Evolutionary conservation across 2,888 invertebrate genomes (phyloP), one percentile per base, ranked within the genome.

Genomic region (Lasioglossum lativentre): DNA sequence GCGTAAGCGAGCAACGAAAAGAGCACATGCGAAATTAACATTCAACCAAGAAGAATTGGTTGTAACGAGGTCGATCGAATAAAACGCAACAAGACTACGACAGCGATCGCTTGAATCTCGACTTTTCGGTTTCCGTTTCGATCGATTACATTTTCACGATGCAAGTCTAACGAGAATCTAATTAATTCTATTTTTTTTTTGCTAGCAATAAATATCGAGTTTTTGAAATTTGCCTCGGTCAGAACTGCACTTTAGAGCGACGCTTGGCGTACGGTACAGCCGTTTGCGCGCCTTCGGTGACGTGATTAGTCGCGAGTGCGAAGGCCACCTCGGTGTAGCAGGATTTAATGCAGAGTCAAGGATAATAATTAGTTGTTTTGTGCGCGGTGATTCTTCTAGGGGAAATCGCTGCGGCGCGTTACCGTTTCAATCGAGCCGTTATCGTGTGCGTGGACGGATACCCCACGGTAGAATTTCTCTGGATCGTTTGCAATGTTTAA

Each of bases 301-400:
- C 86, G 89, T 83, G 88, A 90, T 72, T 59, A n/a, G 66, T 63
- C 77, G 71, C 66, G 84, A 56, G 40, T 59, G 66, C 80, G 88
- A 86, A 82, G 83, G 84, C 81, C 80, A 19, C 47, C 34, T 30
- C 74, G 80, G 84, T 82, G 30, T 71, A 88, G 80, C 82, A 79
- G 75, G 86, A 90, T 90, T 90, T 88, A 90, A 90, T 89, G 81
- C 80, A 86, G 86, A 88, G 88, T 90, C 90, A 88, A 90, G 86
- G 89, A 86, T 87, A 82, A 76, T 75, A 85, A 91, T 91, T 83
- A 86, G 78, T 86, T 90, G 81, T 86, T n/a, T 87, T 86, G 86
- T 86, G 83, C 75, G 77, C 82, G 71, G 27, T 19, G 59, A 71
- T 74, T 74, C 16, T 4, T 52, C n/a, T 30, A 56, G 45, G 52